These are phyloP conservation scores for Ianthella basta DNA, from an alignment of 37 sponge, comb jelly and placozoan species.

Conservation along the genomic window DNA sequence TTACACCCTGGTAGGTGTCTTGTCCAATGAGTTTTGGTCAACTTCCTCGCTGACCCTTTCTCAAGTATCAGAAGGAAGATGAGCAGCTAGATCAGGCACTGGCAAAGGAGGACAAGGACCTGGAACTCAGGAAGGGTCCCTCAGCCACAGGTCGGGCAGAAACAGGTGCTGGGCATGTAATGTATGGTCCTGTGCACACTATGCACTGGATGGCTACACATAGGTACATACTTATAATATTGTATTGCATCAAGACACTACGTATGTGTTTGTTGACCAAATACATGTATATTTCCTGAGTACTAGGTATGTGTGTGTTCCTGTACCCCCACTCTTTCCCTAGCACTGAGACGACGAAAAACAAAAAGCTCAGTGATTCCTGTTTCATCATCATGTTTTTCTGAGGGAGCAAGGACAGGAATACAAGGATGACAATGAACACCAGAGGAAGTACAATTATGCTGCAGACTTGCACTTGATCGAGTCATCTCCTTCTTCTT, in stretches of 20 bases:
- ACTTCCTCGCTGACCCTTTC: not conserved
- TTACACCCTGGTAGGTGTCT: too few species aligned
- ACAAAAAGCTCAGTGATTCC: not conserved
- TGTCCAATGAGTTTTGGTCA: conserved; percentile 50
- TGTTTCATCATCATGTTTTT: not conserved
- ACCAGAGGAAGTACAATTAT: not conserved
- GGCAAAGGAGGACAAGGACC: not conserved
- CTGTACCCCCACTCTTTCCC: too few species aligned
- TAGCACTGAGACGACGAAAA: not conserved
- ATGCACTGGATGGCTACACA: too few species aligned
- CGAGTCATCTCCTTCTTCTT: conserved; percentile 51
- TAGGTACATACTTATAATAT: too few species aligned
- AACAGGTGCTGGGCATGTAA: not conserved
- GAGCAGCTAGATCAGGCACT: not conserved
- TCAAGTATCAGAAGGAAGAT: conserved; percentile 19
- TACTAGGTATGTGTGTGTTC: too few species aligned
- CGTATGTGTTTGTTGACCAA: too few species aligned
- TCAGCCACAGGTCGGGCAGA: not conserved
- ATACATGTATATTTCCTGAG: too few species aligned
- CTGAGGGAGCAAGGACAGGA: not conserved
- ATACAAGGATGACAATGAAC: not conserved
- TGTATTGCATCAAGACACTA: too few species aligned
- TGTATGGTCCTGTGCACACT: not conserved
- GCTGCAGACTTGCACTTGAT: not conserved
- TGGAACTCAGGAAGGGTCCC: too few species aligned